These are phyloP conservation scores for Distichodus sexfasciatus DNA, from an alignment of 2,797 vertebrate genomes.

Conservation along the genomic window DNA sequence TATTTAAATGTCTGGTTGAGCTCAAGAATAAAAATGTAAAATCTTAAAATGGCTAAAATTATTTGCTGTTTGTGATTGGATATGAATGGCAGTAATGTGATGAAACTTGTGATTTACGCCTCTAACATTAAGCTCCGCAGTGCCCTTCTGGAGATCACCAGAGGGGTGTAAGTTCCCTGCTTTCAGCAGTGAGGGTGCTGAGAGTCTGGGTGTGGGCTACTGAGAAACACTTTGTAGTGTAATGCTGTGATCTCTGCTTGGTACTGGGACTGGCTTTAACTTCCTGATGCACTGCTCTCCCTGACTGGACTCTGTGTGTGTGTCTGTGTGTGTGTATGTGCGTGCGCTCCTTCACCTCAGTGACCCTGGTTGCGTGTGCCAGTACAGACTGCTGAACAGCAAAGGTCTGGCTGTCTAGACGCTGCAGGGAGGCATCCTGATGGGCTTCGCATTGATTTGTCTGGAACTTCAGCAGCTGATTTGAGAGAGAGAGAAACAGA, in stretches of 20 bases:
- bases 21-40: no score
- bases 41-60: no score
- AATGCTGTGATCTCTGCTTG: neutral
- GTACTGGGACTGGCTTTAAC: neutral
- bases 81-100: neutral
- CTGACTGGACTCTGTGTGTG: conserved; percentile 1
- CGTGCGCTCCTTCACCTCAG: conserved; percentile 38
- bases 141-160: no score
- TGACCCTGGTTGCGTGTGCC: conserved; percentile 46
- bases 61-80: neutral
- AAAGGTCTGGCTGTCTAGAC: conserved; percentile 71
- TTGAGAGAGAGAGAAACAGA: conserved; percentile 28
- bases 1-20: no score
- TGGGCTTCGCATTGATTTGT: conserved; percentile 57
- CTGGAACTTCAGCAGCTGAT: conserved; percentile 48
- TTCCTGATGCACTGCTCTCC: neutral
- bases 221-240: neutral
- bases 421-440: conserved; percentile 68
- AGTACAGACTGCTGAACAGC: conserved; percentile 44
- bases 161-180: neutral
- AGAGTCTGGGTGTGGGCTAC: no score
- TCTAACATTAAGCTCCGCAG: no score
- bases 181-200: neutral
- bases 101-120: no score
- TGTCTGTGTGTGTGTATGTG: neutral